Evolutionary conservation across 2,888 invertebrate species (phyloP), one percentile per base, ranked within the genome.

Genomic region (Cryptocephalus moraei): DNA sequence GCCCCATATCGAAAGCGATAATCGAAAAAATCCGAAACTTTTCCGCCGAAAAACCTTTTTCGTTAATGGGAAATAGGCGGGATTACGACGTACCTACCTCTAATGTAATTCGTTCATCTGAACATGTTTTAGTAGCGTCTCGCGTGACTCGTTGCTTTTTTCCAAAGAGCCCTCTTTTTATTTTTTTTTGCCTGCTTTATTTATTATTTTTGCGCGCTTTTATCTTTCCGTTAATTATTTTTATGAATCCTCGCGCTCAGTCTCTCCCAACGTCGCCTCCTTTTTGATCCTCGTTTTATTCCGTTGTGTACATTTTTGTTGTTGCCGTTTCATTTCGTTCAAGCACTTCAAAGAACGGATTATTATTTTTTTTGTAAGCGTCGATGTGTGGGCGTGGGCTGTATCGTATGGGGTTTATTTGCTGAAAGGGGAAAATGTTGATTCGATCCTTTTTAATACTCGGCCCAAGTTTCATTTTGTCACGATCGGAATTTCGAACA

Each of bases 101-200:
- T 69, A 68, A 69, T 69, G 69, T 69, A 68, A 69, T 69, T 69
- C 67, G 68, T 66, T 69, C 68, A 65, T 68, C 64, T 66, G 66
- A 65, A 68, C 68, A 68, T 68, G 66, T 68, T 22, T 22, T 22
- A 22, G 22, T 22, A 22, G 22, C 22, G 22, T 66, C 66, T 69
- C 63, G 69, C 69, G 68, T 69, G 69, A 68, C 69, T 66, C 49
- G 47, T 34, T 22, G 6, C 22, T 22, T 22, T 22, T 22, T 22
- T 6, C 22, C 2, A 22, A 22, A 6, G 6, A 6, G 3, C 22
- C 22, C 6, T 6, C 6, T 22, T n/a, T 44, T 22, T 4, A 4
- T 22, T 32, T n/a, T 42, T 33, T 42, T 42, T 42, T 14, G 33
- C 22, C 43, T 42, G 12, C 22, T 32, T 43, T 45, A 43, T 22